Evolutionary conservation across 2,113 vertebrate species (phyloP), one percentile per base, ranked within the genome.

Genomic region (Anolis sagrei): DNA sequence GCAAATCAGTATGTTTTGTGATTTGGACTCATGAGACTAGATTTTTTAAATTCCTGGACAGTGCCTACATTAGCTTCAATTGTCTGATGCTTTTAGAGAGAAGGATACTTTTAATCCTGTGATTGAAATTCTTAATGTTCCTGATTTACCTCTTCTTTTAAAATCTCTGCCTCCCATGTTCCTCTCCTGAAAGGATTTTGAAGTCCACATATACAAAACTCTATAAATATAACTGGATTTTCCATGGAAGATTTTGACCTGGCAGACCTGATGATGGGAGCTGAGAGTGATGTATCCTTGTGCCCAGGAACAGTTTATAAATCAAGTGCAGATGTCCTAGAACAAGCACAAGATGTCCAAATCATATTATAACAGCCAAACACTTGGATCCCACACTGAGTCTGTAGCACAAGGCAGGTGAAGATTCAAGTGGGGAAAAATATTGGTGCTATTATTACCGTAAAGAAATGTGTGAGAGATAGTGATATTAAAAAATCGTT

Each of bases 221-320:
- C 49, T 79, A 70, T 79, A 85, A 85, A 79, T 85, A 85, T 85
- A 85, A 85, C 32, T 70, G 76, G 76, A 79, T 85, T 79, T 85
- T 85, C 83, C 83, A 79, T 85, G 83, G 83, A 79, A 85, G 76
- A 85, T 79, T 66, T 85, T 85, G 76, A 79, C 51, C 76, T 85
- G 66, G 51, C 64, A 79, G 49, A 79, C 58, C 29, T 77, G 49
- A 25, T 51, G 27, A 54, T 85, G 83, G 75, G 62, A 9, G 23
- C 32, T 84, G 74, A 18, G 21, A 23, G 51, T 51, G 74, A 49
- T 49, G 74, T 8, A 51, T 29, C 48, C 25, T 79, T 58, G 39
- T 58, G 51, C 49, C 49, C 68, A 32, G 34, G 54, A 72, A 68
- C 76, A 79, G 34, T 61, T 61, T 58, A 72, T 79, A 85, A 58